These are phyloP conservation scores for Catocala sponsa DNA, from an alignment of 2,888 invertebrate species.

Conservation along the genomic window DNA sequence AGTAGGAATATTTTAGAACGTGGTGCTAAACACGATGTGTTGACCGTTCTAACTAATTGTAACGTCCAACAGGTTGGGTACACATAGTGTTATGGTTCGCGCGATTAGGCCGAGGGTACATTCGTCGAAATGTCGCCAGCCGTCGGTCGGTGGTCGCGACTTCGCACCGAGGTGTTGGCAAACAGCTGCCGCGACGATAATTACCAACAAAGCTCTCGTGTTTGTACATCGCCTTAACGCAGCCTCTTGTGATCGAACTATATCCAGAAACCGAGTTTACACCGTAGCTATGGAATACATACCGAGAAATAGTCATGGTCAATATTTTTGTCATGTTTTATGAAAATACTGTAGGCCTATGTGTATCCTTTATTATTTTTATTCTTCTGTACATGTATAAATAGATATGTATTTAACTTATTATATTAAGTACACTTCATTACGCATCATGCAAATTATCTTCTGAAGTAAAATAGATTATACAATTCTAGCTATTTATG, in stretches of 20 bases:
- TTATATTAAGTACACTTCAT: too few species aligned
- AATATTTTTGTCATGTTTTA: conserved; percentile 24
- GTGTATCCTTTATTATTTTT: too few species aligned
- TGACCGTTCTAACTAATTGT: conserved; percentile 64
- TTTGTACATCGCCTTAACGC: conserved; percentile 76
- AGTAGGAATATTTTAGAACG: conserved; percentile 44
- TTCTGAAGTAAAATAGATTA: too few species aligned
- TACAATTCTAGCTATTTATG: too few species aligned
- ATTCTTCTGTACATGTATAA: too few species aligned
- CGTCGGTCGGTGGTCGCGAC: conserved; percentile 84
- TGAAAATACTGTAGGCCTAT: background rate
- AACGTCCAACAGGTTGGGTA: conserved; percentile 60
- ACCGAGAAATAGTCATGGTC: conserved; percentile 49
- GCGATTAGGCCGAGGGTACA: conserved; percentile 60
- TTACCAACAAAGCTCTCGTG: conserved; percentile 81
- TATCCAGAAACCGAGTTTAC: conserved; percentile 63
- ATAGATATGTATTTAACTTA: too few species aligned
- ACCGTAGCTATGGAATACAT: conserved; percentile 52
- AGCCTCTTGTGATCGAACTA: conserved; percentile 57
- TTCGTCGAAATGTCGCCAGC: conserved; percentile 81
- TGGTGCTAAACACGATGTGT: conserved; percentile 66
- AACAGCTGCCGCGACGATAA: conserved; percentile 84
- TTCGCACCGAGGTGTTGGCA: conserved; percentile 83
- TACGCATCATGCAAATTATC: too few species aligned
- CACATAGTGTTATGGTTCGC: conserved; percentile 57